Evolutionary conservation across 2,113 vertebrate species (phyloP).

Genomic region (Mustela lutreola): DNA sequence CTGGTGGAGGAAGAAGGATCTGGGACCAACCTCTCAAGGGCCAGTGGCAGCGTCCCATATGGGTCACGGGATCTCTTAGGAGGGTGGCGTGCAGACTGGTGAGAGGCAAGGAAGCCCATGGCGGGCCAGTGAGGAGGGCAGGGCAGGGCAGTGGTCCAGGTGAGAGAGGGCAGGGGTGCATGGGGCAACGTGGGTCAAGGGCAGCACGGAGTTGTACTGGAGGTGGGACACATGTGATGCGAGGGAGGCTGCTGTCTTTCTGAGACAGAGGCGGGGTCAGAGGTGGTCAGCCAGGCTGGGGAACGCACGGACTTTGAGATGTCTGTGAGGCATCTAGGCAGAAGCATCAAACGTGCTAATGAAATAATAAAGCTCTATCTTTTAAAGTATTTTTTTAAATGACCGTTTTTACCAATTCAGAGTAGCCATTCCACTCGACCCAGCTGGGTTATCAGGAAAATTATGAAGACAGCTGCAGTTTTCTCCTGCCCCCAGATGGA

Average conservation of each 20-base stretch:
- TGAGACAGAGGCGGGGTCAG: neutral
- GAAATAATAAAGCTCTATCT: neutral
- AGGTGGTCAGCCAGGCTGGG: neutral
- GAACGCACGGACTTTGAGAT: accelerated
- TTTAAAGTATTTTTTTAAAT: neutral
- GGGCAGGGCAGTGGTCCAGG: no score
- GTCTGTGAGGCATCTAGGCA: neutral
- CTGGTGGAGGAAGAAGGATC: neutral
- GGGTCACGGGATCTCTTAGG: neutral
- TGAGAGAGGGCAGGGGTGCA: neutral
- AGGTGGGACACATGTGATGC: accelerated
- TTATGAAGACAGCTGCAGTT: neutral
- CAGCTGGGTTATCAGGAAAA: neutral
- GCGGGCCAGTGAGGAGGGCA: neutral
- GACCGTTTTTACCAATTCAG: neutral
- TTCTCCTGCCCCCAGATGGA: neutral
- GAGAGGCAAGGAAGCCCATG: neutral
- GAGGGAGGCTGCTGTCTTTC: neutral
- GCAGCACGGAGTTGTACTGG: neutral
- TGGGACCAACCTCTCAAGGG: neutral
- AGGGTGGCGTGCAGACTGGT: neutral
- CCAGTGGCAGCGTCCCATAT: neutral
- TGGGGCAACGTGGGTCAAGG: neutral
- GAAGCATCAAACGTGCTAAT: no score
- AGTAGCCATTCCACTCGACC: neutral